phyloP scores from a whole-genome alignment of 2,888 invertebrate genomes.

The Antheraea yamamai region DNA sequence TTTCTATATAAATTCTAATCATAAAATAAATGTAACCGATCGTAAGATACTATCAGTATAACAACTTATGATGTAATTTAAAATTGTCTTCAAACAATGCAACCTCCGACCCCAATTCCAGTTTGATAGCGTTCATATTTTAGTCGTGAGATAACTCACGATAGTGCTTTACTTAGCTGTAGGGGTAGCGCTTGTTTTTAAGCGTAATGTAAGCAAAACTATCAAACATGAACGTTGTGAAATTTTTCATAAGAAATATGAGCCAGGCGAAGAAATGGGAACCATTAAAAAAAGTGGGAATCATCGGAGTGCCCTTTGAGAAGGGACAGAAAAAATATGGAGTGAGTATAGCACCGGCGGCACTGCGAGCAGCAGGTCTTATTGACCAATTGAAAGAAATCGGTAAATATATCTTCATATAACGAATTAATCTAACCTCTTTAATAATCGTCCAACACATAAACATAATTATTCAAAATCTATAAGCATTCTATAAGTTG shows the following conservation, averaged over 20 bases:
- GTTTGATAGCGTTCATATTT: constrained; percentile 44
- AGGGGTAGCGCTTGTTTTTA: constrained; percentile 32
- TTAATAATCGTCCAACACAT: background rate
- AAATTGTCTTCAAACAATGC: constrained; percentile 35
- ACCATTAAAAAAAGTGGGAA: constrained; percentile 82
- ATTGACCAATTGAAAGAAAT: constrained; percentile 82
- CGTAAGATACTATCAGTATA: constrained; percentile 15
- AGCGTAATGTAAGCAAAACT: constrained; percentile 21
- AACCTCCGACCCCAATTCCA: constrained; percentile 48
- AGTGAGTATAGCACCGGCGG: constrained; percentile 86
- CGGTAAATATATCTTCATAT: constrained; percentile 66
- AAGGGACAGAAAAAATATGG: constrained; percentile 89
- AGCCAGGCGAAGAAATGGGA: constrained; percentile 56
- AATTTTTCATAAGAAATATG: constrained; percentile 62
- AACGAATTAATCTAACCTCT: background rate
- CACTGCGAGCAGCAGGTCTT: constrained; percentile 85
- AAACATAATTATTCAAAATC: background rate
- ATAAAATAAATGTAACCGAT: background rate
- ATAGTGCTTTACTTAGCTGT: background rate
- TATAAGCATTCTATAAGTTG: background rate
- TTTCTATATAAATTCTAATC: background rate
- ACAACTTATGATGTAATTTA: constrained; percentile 38
- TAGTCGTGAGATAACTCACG: constrained; percentile 26
- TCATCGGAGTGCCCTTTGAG: constrained; percentile 91
- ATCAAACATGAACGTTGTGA: constrained; percentile 62